Base-by-base conservation (phyloP, 2,797 vertebrate genomes). In the Choloepus didactylus region DNA sequence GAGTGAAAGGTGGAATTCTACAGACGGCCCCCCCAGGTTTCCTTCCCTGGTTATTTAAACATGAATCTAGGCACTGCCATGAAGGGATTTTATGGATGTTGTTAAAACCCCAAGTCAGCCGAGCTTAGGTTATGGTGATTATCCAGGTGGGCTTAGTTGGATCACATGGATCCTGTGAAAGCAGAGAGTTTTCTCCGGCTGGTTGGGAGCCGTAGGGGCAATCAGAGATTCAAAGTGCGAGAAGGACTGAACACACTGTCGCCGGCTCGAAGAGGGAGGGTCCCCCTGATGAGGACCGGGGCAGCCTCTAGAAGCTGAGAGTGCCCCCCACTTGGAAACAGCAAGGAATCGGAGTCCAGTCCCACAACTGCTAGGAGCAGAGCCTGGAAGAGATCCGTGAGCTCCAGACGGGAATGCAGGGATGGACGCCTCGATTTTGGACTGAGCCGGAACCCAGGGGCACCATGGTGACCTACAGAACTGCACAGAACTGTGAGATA, bases 401-500 rank as follows among this genome's bases (percentile, higher is more conserved):
- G 38, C 15, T 35, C 75, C 5, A 1, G 79, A 27, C 4, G 38
- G n/a, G 66, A 25, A 16, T 8, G 5, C 25, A 23, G 49, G 0
- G 9, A 18, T 19, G 0, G 0, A 12, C 12, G 3, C n/a, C 18
- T 5, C 9, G 67, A n/a, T 23, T n/a, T 66, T 31, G 31, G 38
- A 19, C 66, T 84, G 49, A 79, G 67, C 38, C 0, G 31, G 31
- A 11, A 67, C 11, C 56, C 25, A 0, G 35, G 35, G 25, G 0
- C 7, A 3, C 46, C 5, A 1, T 3, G 21, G 38, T 62, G 49
- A n/a, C 60, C 12, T 60, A 21, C 10, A 44, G 25, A 12, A 3
- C 41, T 44, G 41, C 9, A 5, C 70, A 46, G 23, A 75, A 25
- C 44, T 25, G 25, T 8, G 25, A 46, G 41, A 23, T 29, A 16